Conservation (phyloP, 2,113 vertebrate genomes). For the Peromyscus leucopus region DNA sequence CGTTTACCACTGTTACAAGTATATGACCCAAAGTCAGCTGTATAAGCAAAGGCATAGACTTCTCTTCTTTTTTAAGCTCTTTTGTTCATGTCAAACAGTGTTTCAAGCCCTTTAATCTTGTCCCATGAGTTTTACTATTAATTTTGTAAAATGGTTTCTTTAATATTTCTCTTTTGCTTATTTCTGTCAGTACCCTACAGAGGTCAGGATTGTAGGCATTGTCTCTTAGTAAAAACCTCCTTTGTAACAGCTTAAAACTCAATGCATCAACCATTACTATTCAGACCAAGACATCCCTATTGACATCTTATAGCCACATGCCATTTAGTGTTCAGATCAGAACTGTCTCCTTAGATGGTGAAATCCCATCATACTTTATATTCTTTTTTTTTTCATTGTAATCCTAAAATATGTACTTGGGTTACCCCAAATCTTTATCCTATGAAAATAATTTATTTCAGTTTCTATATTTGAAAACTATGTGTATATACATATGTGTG, state of each 20-base stretch:
- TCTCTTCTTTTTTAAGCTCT: not conserved
- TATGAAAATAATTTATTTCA: not conserved
- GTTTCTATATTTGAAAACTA: not conserved
- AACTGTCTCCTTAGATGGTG: not conserved
- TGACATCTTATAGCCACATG: not conserved
- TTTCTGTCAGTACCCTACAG: not conserved
- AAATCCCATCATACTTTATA: not conserved
- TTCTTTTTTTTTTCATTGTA: not conserved
- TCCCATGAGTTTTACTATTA: not conserved
- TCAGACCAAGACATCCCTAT: not conserved
- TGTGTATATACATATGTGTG: too few relatives aligned
- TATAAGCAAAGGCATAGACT: not conserved
- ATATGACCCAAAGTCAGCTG: not conserved
- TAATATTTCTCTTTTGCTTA: too few relatives aligned
- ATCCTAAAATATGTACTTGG: not conserved
- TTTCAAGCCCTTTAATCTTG: not conserved
- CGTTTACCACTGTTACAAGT: not conserved
- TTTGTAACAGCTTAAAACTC: not conserved
- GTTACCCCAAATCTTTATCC: not conserved
- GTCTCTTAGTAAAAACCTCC: conserved; percentile 3
- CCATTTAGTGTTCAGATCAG: not conserved
- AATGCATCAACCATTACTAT: not conserved
- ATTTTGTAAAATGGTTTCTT: not conserved
- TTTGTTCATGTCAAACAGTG: not conserved
- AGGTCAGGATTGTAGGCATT: not conserved